A percentile compares a stretch with the other conserved stretches of the same genome.
These are phyloP conservation scores for Agonopterix heracliana DNA, from an alignment of 2,888 invertebrate genomes.

Conservation along the genomic window DNA sequence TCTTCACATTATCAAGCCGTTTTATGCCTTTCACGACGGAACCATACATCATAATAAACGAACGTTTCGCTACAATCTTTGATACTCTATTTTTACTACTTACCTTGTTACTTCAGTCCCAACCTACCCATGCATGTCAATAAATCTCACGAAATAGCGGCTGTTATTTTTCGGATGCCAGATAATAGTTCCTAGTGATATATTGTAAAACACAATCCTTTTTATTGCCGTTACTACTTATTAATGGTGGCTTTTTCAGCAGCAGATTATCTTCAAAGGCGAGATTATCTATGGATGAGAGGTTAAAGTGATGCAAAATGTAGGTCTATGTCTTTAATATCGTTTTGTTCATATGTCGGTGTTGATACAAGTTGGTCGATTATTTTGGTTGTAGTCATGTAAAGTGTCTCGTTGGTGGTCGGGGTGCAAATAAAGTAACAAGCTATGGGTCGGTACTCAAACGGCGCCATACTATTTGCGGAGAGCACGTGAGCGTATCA, in stretches of 20 bases:
- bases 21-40: slow-evolving; percentile 37
- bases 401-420: slow-evolving; percentile 14
- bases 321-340: not conserved
- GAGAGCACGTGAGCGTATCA: slow-evolving; percentile 12
- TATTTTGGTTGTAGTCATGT: slow-evolving; percentile 1
- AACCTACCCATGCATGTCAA: slow-evolving; percentile 27
- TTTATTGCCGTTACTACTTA: slow-evolving; percentile 46
- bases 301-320: slow-evolving; percentile 19
- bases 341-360: slow-evolving; percentile 5
- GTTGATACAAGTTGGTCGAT: not conserved
- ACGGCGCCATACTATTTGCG: slow-evolving; percentile 33
- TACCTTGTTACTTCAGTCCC: slow-evolving; percentile 27
- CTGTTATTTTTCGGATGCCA: slow-evolving; percentile 47
- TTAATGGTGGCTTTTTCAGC: slow-evolving; percentile 52
- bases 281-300: slow-evolving; percentile 6
- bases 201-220: slow-evolving; percentile 49
- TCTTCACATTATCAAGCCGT: slow-evolving; percentile 41
- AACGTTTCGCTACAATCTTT: slow-evolving; percentile 28
- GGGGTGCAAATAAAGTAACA: slow-evolving; percentile 16
- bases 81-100: slow-evolving; percentile 33
- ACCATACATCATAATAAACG: slow-evolving; percentile 34
- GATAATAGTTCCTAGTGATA: slow-evolving; percentile 48
- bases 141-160: slow-evolving; percentile 44
- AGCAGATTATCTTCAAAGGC: slow-evolving; percentile 48
- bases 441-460: slow-evolving; percentile 20